Percentiles rank a stretch among this genome's conserved stretches.
phyloP scores from a whole-genome alignment of 2,888 invertebrate species.

The Vanessa cardui region DNA sequence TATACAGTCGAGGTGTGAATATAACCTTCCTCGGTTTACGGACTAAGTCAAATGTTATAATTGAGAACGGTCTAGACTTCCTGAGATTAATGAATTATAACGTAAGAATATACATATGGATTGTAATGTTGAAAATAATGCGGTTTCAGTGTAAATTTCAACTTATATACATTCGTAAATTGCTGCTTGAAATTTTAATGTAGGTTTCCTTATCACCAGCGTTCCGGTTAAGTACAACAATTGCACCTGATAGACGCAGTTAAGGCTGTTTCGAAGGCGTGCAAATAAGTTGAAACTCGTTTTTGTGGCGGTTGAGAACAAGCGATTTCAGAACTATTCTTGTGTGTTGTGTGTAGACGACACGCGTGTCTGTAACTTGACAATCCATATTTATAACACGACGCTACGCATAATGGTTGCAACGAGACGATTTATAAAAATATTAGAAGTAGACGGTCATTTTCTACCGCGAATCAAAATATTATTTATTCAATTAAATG shows the following conservation, averaged over 20 bases:
- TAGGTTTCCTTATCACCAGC: conserved; percentile 7
- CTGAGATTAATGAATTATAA: too few relatives aligned
- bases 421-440: not conserved
- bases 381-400: not conserved
- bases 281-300: conserved; percentile 8
- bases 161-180: not conserved
- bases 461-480: too few relatives aligned
- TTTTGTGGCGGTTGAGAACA: not conserved
- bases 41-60: too few relatives aligned
- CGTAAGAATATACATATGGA: too few relatives aligned
- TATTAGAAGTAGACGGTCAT: too few relatives aligned
- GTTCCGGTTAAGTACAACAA: conserved; percentile 19
- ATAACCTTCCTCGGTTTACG: too few relatives aligned
- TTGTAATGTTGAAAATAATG: too few relatives aligned
- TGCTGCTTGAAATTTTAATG: not conserved
- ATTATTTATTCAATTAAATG: too few relatives aligned
- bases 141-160: not conserved
- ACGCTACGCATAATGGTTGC: not conserved
- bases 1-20: too few relatives aligned
- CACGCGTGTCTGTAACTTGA: not conserved
- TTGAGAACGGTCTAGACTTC: too few relatives aligned
- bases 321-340: conserved; percentile 1
- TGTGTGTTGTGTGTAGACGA: conserved; percentile 2
- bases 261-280: conserved; percentile 8
- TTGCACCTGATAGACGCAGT: conserved; percentile 13